A percentile compares a stretch with the other conserved stretches of the same genome.
These are phyloP conservation scores for Ranitomeya variabilis DNA, from an alignment of 2,113 vertebrate species.

Conservation along the genomic window DNA sequence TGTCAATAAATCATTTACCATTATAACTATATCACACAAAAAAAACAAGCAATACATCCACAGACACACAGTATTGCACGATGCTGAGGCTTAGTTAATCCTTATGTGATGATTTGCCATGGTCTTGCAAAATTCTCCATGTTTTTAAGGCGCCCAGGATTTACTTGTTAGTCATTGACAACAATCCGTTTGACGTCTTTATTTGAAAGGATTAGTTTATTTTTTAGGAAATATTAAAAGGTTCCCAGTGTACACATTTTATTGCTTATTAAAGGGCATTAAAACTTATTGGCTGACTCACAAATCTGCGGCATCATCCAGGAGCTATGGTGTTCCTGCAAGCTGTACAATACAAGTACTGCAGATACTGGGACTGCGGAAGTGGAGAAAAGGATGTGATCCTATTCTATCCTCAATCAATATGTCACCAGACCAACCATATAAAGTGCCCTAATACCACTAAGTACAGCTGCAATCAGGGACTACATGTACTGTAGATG, in stretches of 20 bases:
- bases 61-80: background rate
- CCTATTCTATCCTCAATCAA: background rate
- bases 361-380: background rate
- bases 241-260: background rate
- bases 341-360: background rate
- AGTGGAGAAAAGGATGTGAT: background rate
- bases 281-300: constrained; percentile 23
- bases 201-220: constrained; percentile 18
- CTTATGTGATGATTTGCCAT: background rate
- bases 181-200: background rate
- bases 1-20: background rate
- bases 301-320: background rate
- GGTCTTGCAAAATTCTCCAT: background rate
- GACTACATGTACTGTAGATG: no score
- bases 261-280: background rate
- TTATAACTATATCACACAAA: background rate
- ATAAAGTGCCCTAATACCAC: no score
- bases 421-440: no score
- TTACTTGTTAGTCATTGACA: background rate
- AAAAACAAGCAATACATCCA: background rate
- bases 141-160: background rate
- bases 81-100: no score
- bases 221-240: constrained; percentile 2
- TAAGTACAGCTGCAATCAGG: no score
- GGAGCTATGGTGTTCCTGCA: background rate